Base-by-base conservation (phyloP, 2,113 vertebrate species). In the Anoura caudifer region DNA sequence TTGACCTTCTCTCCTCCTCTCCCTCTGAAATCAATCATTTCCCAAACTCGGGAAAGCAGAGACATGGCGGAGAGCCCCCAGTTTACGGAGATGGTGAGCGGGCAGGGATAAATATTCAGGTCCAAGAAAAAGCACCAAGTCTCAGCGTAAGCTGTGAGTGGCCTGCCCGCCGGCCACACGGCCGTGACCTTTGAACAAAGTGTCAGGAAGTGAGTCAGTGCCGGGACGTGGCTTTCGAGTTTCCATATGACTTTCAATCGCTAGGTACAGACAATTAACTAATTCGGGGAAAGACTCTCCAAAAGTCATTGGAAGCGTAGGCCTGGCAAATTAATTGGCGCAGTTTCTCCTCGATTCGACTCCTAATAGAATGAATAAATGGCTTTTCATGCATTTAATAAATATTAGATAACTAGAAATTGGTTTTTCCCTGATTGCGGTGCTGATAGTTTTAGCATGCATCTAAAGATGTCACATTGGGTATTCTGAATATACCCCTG, bases 331-430 rank as follows among this genome's bases (percentile, higher is more conserved):
- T 91, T 76, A 69, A 91, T 89, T 65, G 61, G 75, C 26, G 59
- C 14, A 3, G 3, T 3, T 79, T 73, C 17, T n/a, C 72, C 43
- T 7, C 72, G 72, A 28, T 33, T 69, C 52, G 76, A 67, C 38
- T 70, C 79, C 81, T 76, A 11, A 65, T 70, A 76, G 67, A 65
- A 61, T 1, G 13, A 80, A n/a, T 63, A 54, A 22, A 92, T 88
- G 61, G 17, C 81, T 92, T 69, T 50, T 22, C 43, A 41, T 41
- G 84, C 19, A 10, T 56, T 73, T 85, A 80, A 94, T 84, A 70
- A 84, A 91, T 87, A 93, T 85, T 91, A 84, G 54, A 38, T 88
- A 63, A 63, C 33, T 63, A 36, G 79, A 61, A 87, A 65, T 67
- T 72, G 81, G 54, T 17, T 75, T 92, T 93, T 87, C 69, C 43